Conservation (phyloP, 2,797 vertebrate genomes). For the Myioborus miniatus region DNA sequence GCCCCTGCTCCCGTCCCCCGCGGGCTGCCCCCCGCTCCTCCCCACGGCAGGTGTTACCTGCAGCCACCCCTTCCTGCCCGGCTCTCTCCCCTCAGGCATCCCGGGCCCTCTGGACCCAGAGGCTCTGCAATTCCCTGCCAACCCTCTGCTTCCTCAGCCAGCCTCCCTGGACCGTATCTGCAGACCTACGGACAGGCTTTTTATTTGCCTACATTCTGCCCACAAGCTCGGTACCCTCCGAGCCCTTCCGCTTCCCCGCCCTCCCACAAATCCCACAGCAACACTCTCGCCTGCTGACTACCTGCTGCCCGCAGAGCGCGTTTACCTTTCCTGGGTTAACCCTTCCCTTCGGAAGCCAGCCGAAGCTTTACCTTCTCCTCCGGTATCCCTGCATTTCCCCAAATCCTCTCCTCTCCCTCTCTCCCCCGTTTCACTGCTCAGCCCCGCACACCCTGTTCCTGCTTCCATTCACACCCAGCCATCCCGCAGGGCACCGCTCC, state of each 20-base stretch:
- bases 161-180: background rate
- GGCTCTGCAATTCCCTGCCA: background rate
- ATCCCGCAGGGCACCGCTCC: rapidly evolving
- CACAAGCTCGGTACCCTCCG: background rate
- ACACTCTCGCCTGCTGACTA: background rate
- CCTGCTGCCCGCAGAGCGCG: background rate
- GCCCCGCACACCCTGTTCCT: background rate
- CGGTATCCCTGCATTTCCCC: background rate
- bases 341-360: background rate
- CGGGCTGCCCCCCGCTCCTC: background rate
- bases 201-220: background rate
- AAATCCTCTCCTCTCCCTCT: background rate
- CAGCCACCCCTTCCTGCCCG: background rate
- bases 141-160: background rate
- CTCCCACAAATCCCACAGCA: background rate
- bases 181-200: background rate
- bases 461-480: background rate
- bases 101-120: background rate
- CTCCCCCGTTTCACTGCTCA: background rate
- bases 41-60: background rate
- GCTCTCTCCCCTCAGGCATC: background rate
- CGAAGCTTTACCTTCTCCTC: background rate
- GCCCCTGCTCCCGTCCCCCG: background rate
- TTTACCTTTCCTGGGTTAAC: background rate
- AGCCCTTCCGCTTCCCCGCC: background rate